Evolutionary conservation across 2,888 invertebrate species (phyloP).

Genomic region (Cheilosia variabilis): DNA sequence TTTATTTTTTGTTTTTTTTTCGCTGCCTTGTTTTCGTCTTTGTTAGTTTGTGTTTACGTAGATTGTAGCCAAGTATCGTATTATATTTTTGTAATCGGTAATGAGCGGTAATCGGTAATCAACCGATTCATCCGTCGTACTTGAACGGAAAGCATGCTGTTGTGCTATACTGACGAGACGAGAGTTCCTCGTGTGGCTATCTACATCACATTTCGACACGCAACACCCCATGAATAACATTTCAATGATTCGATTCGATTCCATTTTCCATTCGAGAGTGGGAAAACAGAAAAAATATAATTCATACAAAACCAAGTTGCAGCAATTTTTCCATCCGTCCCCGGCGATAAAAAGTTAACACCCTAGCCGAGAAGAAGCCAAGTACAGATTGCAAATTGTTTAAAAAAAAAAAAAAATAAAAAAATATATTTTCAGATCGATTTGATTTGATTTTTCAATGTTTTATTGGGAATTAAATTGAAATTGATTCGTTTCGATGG

Average conservation of each 20-base stretch:
- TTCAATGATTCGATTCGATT: conserved; percentile 38
- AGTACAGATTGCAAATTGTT: neutral
- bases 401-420: neutral
- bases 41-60: conserved; percentile 2
- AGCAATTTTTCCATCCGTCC: conserved; percentile 15
- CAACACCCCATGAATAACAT: conserved; percentile 48
- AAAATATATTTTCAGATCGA: conserved; percentile 33
- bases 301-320: conserved; percentile 41
- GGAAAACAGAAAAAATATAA: conserved; percentile 19
- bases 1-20: neutral
- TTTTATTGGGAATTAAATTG: conserved; percentile 61
- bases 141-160: conserved; percentile 27
- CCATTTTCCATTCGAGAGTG: neutral
- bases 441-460: conserved; percentile 19
- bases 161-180: conserved; percentile 4
- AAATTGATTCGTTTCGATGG: conserved; percentile 60
- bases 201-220: conserved; percentile 50
- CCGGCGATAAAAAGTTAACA: conserved; percentile 25
- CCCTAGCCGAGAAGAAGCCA: conserved; percentile 9
- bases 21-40: too few relatives aligned
- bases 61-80: neutral
- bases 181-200: conserved; percentile 16
- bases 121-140: conserved; percentile 59
- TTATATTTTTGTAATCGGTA: conserved; percentile 50
- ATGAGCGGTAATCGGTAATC: conserved; percentile 66